These are phyloP conservation scores for Drosophila jambulina DNA, from an alignment of 1,140 invertebrate genomes.

Conservation along the genomic window DNA sequence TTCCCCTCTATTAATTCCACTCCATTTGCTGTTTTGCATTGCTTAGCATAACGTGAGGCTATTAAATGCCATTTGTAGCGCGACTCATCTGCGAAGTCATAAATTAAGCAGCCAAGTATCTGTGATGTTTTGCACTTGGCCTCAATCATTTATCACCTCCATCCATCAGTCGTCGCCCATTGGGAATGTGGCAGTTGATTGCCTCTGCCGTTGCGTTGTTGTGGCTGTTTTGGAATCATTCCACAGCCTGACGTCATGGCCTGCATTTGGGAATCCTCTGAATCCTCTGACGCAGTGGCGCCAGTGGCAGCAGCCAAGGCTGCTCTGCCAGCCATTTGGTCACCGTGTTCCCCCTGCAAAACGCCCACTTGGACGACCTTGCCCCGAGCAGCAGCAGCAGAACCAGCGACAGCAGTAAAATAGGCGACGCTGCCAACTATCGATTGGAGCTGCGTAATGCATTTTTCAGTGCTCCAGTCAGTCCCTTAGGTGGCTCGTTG, in stretches of 20 bases:
- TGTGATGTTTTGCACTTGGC: conserved; percentile 33
- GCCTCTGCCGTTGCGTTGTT: conserved; percentile 6
- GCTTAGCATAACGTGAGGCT: conserved; percentile 54
- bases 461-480: conserved; percentile 36
- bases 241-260: conserved; percentile 52
- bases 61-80: conserved; percentile 61
- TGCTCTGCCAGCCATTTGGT: conserved; percentile 51
- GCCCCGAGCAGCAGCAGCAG: conserved; percentile 30
- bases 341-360: conserved; percentile 41
- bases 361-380: conserved; percentile 53
- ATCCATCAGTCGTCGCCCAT: conserved; percentile 29
- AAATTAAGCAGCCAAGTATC: conserved; percentile 41
- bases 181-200: conserved; percentile 33
- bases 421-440: conserved; percentile 57
- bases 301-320: conserved; percentile 49
- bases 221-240: conserved; percentile 11
- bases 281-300: conserved; percentile 45
- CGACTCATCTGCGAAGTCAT: conserved; percentile 46
- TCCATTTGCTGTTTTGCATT: conserved; percentile 7
- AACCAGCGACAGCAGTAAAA: conserved; percentile 14
- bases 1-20: background rate
- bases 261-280: conserved; percentile 36
- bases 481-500: conserved; percentile 20
- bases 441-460: conserved; percentile 65
- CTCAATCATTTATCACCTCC: conserved; percentile 61